Conservation (phyloP, 1,140 invertebrate genomes). For the Drosophila miranda region DNA sequence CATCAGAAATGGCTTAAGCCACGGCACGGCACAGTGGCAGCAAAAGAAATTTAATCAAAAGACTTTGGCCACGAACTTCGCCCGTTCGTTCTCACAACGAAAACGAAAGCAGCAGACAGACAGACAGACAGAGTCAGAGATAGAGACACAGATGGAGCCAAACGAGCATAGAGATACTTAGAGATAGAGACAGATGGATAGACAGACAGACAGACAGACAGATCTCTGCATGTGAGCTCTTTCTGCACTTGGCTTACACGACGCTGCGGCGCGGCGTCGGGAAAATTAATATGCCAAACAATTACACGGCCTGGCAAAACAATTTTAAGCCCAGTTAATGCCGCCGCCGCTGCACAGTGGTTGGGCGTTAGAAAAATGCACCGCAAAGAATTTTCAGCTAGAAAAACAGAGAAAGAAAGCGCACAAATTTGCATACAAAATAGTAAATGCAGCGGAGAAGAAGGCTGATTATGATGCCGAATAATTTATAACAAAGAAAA, state of each 20-base stretch:
- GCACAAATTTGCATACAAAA: conserved; percentile 38
- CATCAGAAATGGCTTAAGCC: conserved; percentile 62
- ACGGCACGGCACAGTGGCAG: conserved; percentile 13
- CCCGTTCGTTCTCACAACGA: conserved; percentile 68
- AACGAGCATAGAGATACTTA: conserved; percentile 29
- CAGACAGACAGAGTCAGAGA: conserved; percentile 2
- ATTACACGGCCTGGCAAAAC: conserved; percentile 75
- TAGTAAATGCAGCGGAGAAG: conserved; percentile 11
- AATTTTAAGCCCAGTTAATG: conserved; percentile 78
- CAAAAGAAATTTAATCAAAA: conserved; percentile 56
- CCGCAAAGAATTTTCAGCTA: conserved; percentile 19
- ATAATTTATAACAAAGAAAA: conserved; percentile 26
- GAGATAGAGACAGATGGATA: conserved; percentile 11
- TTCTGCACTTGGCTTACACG: conserved; percentile 77
- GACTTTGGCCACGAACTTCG: conserved; percentile 62
- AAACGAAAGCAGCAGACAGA: conserved; percentile 56
- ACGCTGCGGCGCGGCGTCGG: conserved; percentile 39
- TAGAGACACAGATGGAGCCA: conserved; percentile 13
- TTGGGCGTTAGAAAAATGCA: conserved; percentile 19
- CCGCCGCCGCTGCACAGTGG: conserved; percentile 59
- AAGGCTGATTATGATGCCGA: neutral
- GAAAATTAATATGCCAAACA: conserved; percentile 79
- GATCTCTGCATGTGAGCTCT: conserved; percentile 59
- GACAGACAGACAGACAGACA: conserved; percentile 37
- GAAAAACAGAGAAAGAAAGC: conserved; percentile 17